Evolutionary conservation across 2,888 invertebrate species (phyloP).

Genomic region (Amiota minor): DNA sequence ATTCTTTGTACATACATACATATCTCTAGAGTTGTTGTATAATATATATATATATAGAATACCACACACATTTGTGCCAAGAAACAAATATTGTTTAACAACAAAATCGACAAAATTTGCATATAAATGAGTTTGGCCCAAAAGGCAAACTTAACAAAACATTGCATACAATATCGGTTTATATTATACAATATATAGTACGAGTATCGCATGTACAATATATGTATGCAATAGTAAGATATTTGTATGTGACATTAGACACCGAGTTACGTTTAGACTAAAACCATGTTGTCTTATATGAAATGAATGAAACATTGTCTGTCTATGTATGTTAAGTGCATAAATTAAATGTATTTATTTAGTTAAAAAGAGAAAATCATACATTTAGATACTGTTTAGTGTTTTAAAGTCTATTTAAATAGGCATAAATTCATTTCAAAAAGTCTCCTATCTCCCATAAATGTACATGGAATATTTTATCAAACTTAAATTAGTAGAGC

Average conservation of each 20-base stretch:
- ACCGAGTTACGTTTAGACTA: constrained; percentile 21
- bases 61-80: constrained; percentile 5
- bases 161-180: too few species aligned
- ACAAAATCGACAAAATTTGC: constrained; percentile 53
- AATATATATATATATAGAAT: too few species aligned
- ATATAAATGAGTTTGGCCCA: constrained; percentile 65
- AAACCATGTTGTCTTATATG: too few species aligned
- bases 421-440: neutral
- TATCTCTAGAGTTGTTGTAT: neutral
- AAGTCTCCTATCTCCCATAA: neutral
- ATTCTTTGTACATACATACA: neutral
- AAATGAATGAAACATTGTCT: too few species aligned
- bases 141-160: constrained; percentile 64
- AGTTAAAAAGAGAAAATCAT: neutral
- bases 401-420: neutral
- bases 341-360: too few species aligned
- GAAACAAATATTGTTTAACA: constrained; percentile 28
- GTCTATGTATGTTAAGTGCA: too few species aligned
- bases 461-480: neutral
- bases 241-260: constrained; percentile 44
- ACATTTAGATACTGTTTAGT: neutral
- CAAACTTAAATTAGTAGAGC: too few species aligned
- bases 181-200: too few species aligned
- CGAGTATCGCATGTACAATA: too few species aligned
- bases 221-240: constrained; percentile 7